phyloP scores from a whole-genome alignment of 2,113 vertebrate genomes.

The Nestor notabilis region DNA sequence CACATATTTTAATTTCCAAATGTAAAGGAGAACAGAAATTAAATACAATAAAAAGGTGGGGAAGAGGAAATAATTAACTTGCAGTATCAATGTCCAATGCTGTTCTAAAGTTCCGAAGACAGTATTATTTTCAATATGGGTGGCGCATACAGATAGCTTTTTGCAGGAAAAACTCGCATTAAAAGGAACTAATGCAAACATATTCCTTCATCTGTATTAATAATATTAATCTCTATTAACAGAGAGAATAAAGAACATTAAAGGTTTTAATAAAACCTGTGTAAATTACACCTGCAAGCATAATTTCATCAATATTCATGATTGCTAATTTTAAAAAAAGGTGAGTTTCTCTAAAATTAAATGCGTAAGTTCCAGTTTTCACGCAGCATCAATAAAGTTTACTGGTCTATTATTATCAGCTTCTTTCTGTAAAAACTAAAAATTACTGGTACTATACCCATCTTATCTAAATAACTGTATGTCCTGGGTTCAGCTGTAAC shows the following conservation, averaged over 20 bases:
- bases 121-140: background rate
- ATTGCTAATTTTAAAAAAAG: background rate
- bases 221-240: background rate
- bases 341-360: background rate
- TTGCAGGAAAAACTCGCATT: background rate
- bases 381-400: background rate
- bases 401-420: background rate
- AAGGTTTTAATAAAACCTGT: background rate
- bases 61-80: background rate
- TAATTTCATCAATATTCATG: background rate
- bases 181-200: background rate
- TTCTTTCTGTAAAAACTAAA: background rate
- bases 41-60: background rate
- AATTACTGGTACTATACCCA: background rate
- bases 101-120: background rate
- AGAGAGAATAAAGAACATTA: background rate
- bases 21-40: background rate
- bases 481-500: background rate
- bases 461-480: background rate
- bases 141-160: background rate
- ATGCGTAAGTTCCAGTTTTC: background rate
- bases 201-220: background rate
- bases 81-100: background rate
- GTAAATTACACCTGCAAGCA: background rate
- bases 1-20: background rate